Evolutionary conservation across 2,888 invertebrate species (phyloP), one percentile per base, ranked within the genome.

Genomic region (Sthenelais limicola): DNA sequence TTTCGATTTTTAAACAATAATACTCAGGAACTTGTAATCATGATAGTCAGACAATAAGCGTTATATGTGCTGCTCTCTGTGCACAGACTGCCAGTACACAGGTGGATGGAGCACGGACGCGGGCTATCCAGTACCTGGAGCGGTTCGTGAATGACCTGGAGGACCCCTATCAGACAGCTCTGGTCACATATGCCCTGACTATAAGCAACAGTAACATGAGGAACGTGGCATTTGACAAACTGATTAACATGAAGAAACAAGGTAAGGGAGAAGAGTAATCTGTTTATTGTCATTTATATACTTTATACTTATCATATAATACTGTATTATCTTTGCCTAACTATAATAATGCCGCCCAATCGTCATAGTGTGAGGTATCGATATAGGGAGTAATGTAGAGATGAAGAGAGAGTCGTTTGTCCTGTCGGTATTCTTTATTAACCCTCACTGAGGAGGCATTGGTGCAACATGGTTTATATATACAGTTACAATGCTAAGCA

Each of bases 121-220:
- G 26, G n/a, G 78, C 76, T 33, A 66, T 49, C 28, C 48, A 54
- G 12, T 97, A 94, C 92, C 90, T 97, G 75, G 95, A 96, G 86
- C 90, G 92, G 12, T 94, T 95, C 89, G 91, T 96, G 88, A 92
- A 93, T 79, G 90, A 68, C 32, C 72, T 80, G 18, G 92, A 93
- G 7, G 91, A 92, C 79, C 92, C 96, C 0, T 94, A 93, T 86
- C 93, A 95, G 84, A 91, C 95, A 28, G 94, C 96, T 2, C 92
- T 97, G 38, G 94, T 94, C 0, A 93, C 96, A 0, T 94, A 96
- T 87, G 96, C 97, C 4, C 90, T 97, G 72, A 92, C 94, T 84
- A 89, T 92, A 80, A 92, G 93, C 15, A 67, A 72, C 33, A 72
- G 68, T 54, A 47, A 32, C 26, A 38, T 43, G n/a, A 71, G 58